Evolutionary conservation across 2,888 invertebrate species (phyloP), one percentile per base, ranked within the genome.

Genomic region (Morpho achilles): DNA sequence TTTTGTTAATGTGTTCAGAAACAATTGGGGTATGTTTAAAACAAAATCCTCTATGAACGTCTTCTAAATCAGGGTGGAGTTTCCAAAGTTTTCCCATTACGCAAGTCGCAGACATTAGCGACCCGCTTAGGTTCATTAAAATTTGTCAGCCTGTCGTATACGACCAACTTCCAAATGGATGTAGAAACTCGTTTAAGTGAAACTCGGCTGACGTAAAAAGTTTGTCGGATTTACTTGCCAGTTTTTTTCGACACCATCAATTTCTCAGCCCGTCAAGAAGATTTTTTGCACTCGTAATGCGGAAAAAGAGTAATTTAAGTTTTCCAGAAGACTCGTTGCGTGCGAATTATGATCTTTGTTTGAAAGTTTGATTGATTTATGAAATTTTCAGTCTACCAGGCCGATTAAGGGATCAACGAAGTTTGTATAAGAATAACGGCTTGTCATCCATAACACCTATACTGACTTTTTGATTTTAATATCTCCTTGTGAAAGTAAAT

Each of bases 251-350:
- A 74, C 82, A 76, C 85, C 89, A 89, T 90, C 89, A 89, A 90
- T 90, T 90, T 86, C 85, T 79, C 85, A 82, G 81, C 76, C 83
- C 87, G 90, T 90, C 90, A 88, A 77, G 90, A 87, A 89, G 90
- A 89, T 89, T 89, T 87, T 90, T 90, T 87, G 83, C 90, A 87
- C 89, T 88, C 83, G 80, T 81, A 81, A 86, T 80, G 82, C 87
- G 87, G 85, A 87, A 88, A 88, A 88, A 87, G 85, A 82, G 88
- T 87, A 87, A 89, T 90, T 90, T 89, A 90, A 89, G 87, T 88
- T 89, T 86, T 81, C 75, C 75, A 77, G 76, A 77, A 80, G 80
- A 84, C 81, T 82, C 87, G 83, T 86, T 85, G 81, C 80, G 79
- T 76, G 69, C 77, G 81, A 88, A 82, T 88, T 90, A 88, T 88